Evolutionary conservation across 1,140 invertebrate genomes (phyloP), one percentile per base, ranked within the genome.

Genomic region (Coptotermes formosanus): DNA sequence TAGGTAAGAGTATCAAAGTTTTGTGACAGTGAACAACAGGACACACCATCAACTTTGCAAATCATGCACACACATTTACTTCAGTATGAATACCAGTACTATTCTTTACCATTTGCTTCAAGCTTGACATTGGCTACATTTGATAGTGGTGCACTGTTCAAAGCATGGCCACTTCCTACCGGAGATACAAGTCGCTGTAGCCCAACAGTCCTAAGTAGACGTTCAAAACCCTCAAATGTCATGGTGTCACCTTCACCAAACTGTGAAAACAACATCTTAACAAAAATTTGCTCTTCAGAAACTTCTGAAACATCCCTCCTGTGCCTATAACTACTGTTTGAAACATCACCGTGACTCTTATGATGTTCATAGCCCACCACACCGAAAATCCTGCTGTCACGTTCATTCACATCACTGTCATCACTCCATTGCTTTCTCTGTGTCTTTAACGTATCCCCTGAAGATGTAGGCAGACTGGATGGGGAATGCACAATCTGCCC

Each of bases 221-320:
- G 93, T 87, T 95, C 93, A 87, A 96, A 95, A 45, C 94, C 94
- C 0, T 93, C 92, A 87, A 95, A 89, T 87, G 93, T 94, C 91
- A 96, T 93, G 30, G 91, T 94, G 82, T 93, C 92, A 11, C 92
- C 92, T 87, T 90, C 89, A 86, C 92, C 92, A 87, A 91, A 92
- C 87, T 91, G 85, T 44, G 89, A 89, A 88, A 94, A 93, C 23
- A 93, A 90, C 88, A 92, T 91, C 83, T 92, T 90, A 12, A 92
- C 88, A 86, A 92, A 92, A 32, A 89, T 87, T 44, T 89, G 84
- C 21, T 82, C 89, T 8, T 91, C 89, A 82, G 90, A 91, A 30
- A 91, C 90, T 90, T 89, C 91, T 88, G 3, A 12, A 3, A 12
- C 14, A 69, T 69, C 64, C n/a, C 64, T 25, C n/a, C 19, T 69